Evolutionary conservation across 1,140 invertebrate genomes (phyloP), one percentile per base, ranked within the genome.

Genomic region (Aleiodes sp.): DNA sequence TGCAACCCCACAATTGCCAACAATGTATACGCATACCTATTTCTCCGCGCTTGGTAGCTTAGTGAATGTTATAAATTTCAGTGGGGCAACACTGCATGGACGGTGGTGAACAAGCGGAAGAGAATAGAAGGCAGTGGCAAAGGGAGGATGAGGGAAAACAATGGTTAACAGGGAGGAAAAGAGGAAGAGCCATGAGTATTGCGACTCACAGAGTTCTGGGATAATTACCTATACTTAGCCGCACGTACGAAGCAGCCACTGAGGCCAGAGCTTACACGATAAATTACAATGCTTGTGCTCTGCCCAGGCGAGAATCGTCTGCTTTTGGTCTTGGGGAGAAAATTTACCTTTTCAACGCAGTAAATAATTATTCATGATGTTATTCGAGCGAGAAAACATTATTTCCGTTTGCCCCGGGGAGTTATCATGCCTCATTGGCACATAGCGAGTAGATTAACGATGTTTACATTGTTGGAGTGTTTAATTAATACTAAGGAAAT

Each of bases 161-260:
- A 26, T 52, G 46, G 46, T 21, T 52, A 43, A 43, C n/a, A 16
- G 39, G 39, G 39, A 39, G 33, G 61, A 24, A 16, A 19, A 37
- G 26, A 41, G 19, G 24, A 24, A 9, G 33, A 10, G 29, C 7
- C 29, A 62, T 39, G 62, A 64, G 28, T 43, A 43, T 64, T 64
- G 39, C 62, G 24, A 39, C 31, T 28, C 35, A n/a, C 57, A 9
- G 59, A 63, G 41, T 56, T n/a, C n/a, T 39, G 56, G 31, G 70
- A 62, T 71, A 71, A 71, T 71, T 71, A 71, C 56, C 70, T 61
- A 57, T 71, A 71, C 61, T 65, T 69, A 69, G 67, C 39, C 24
- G 31, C 68, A 59, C 62, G 39, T 56, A 70, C 31, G 52, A 39
- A 8, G 41, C 28, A 56, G 24, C 12, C 14, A 35, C 57, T 21